Conservation (phyloP, 2,888 invertebrate genomes). For the Bibio marci region DNA sequence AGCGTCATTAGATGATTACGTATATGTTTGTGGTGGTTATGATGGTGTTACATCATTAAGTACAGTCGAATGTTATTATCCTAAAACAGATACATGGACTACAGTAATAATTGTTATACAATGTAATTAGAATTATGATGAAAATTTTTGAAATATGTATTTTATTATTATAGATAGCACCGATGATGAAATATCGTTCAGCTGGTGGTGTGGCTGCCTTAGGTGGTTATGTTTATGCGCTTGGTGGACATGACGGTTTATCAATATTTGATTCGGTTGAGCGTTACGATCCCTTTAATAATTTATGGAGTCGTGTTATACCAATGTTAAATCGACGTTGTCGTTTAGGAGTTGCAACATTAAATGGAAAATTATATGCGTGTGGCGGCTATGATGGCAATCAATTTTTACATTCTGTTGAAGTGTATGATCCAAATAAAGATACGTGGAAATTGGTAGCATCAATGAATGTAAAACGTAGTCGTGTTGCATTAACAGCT, state of each 20-base stretch:
- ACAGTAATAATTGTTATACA: too few species aligned
- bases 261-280: conserved; percentile 79
- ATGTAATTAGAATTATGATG: too few species aligned
- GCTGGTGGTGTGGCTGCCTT: conserved; percentile 54
- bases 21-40: conserved; percentile 70
- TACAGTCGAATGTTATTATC: conserved; percentile 64
- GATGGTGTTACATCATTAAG: conserved; percentile 69
- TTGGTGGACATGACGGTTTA: conserved; percentile 78
- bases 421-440: conserved; percentile 57
- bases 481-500: conserved; percentile 63
- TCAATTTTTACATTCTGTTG: conserved; percentile 61
- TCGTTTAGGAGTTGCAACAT: conserved; percentile 62
- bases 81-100: conserved; percentile 54
- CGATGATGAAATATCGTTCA: conserved; percentile 35
- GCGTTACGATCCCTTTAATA: conserved; percentile 55
- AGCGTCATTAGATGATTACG: conserved; percentile 56
- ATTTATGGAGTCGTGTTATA: conserved; percentile 54
- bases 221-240: conserved; percentile 53
- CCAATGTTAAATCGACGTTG: conserved; percentile 70
- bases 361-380: conserved; percentile 67
- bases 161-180: conserved; percentile 20
- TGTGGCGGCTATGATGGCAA: conserved; percentile 77
- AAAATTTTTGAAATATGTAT: conserved; percentile 34
- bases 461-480: conserved; percentile 67
- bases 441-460: conserved; percentile 63